These are phyloP conservation scores for Orientallactaga sibirica DNA, from an alignment of 2,797 vertebrate species.

Conservation along the genomic window DNA sequence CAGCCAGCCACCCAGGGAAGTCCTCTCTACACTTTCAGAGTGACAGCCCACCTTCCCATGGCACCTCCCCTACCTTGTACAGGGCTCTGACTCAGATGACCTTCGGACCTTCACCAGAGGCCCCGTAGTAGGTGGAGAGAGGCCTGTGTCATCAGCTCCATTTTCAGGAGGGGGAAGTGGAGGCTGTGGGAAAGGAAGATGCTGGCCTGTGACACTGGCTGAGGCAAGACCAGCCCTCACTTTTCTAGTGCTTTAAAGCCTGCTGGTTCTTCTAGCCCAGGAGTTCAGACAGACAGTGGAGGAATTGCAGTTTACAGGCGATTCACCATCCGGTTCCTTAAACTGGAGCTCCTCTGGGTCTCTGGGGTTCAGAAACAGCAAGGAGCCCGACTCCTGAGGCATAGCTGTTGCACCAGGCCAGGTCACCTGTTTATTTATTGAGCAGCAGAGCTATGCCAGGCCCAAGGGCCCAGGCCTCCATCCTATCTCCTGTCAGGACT, in stretches of 20 bases:
- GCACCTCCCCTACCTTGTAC: background rate
- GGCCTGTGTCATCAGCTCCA: background rate
- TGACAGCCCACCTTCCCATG: background rate
- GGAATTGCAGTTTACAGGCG: background rate
- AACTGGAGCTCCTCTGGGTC: slow-evolving; percentile 1
- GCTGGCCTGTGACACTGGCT: background rate
- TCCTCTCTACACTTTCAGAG: background rate
- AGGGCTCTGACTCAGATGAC: background rate
- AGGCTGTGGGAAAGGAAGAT: background rate
- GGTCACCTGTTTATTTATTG: slow-evolving; percentile 85
- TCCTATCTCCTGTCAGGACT: background rate
- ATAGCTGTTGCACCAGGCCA: slow-evolving; percentile 79
- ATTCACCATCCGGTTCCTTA: background rate
- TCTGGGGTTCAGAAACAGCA: background rate
- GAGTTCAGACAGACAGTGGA: background rate
- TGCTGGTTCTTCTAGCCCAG: background rate
- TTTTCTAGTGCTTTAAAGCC: background rate
- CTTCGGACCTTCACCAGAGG: slow-evolving; percentile 21
- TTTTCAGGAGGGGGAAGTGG: background rate
- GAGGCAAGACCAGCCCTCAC: background rate
- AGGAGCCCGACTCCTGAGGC: background rate
- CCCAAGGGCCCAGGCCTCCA: background rate
- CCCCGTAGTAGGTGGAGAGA: background rate
- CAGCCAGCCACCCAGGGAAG: background rate
- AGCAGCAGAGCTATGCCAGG: slow-evolving; percentile 67